Percentiles rank a stretch among this genome's conserved stretches.
Conservation (phyloP, 2,797 vertebrate species). For the Gambusia yucatana region DNA sequence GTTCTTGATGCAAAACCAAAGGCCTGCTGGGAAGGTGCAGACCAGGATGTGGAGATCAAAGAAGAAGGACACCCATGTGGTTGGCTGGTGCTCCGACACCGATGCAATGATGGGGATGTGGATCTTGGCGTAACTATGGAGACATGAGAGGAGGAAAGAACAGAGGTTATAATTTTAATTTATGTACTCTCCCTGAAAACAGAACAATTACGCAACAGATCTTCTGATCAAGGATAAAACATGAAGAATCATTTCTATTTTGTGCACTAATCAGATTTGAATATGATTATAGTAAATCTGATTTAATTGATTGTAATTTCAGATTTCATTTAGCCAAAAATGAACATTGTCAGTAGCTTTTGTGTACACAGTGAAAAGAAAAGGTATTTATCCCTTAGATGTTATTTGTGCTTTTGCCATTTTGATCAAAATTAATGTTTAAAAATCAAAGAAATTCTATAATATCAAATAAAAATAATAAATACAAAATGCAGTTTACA, state of each 20-base stretch:
- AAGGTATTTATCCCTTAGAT: not conserved
- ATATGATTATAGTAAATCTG: not conserved
- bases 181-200: slow-evolving; percentile 41
- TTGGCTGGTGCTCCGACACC: slow-evolving; percentile 98
- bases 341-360: slow-evolving; percentile 33
- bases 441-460: not conserved
- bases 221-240: slow-evolving; percentile 51
- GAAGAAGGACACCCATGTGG: slow-evolving; percentile 99
- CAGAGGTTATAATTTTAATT: slow-evolving; percentile 49
- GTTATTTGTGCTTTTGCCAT: not conserved
- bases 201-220: slow-evolving; percentile 65
- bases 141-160: not conserved
- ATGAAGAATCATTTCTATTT: slow-evolving; percentile 26
- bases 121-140: slow-evolving; percentile 95
- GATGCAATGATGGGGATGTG: slow-evolving; percentile 99
- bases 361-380: not conserved
- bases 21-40: slow-evolving; percentile 97
- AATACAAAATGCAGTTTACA: not conserved
- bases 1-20: slow-evolving; percentile 99
- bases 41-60: slow-evolving; percentile 99
- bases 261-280: slow-evolving; percentile 3
- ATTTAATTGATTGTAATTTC: slow-evolving; percentile 9
- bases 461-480: not conserved
- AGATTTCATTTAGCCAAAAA: slow-evolving; percentile 30
- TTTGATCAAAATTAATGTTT: not conserved